Evolutionary conservation across 2,113 vertebrate genomes (phyloP).

Genomic region (Antigone vipio): DNA sequence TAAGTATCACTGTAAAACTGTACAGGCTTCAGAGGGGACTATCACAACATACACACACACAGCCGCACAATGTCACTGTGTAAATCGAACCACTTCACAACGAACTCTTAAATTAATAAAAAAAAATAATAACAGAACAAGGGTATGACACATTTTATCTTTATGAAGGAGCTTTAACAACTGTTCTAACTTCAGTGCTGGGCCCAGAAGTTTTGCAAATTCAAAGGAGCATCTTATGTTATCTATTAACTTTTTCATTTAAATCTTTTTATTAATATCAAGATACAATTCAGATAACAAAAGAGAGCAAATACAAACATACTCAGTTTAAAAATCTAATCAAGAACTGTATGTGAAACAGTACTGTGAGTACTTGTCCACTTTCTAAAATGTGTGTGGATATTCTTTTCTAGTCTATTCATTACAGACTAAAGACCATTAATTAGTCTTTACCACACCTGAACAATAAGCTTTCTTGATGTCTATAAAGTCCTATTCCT

Average conservation of each 20-base stretch:
- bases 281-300: not conserved
- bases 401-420: not conserved
- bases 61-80: not conserved
- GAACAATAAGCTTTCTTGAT: not conserved
- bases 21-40: not conserved
- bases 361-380: not conserved
- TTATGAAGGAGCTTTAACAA: not conserved
- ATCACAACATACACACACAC: not conserved
- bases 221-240: not conserved
- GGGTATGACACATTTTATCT: not conserved
- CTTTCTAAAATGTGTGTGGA: not conserved
- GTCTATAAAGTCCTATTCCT: not conserved
- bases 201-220: not conserved
- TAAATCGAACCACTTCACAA: not conserved
- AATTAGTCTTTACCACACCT: conserved; percentile 14
- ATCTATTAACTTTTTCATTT: not conserved
- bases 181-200: not conserved
- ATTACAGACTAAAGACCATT: not conserved
- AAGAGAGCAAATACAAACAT: not conserved
- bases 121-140: not conserved
- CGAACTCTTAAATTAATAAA: not conserved
- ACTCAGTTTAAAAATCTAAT: not conserved
- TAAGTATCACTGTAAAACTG: not conserved
- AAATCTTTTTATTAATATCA: not conserved
- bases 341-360: not conserved